These are phyloP conservation scores for Aporophyla nigra DNA, from an alignment of 2,888 invertebrate genomes.

Conservation along the genomic window DNA sequence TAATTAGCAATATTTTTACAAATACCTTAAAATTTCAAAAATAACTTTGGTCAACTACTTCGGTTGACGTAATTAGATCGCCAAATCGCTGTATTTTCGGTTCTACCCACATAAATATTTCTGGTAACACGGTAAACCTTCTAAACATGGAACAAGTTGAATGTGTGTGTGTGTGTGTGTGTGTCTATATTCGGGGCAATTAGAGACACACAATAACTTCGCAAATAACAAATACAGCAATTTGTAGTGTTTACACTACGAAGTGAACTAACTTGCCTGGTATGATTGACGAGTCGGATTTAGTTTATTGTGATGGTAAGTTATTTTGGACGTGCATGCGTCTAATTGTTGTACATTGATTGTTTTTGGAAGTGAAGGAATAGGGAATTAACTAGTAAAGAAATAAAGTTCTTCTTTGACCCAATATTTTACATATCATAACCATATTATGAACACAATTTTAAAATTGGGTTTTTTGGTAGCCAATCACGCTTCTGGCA, in stretches of 20 bases:
- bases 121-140: slow-evolving; percentile 16
- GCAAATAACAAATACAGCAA: slow-evolving; percentile 16
- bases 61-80: too few relatives aligned
- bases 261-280: background rate
- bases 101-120: background rate
- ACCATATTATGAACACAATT: too few relatives aligned
- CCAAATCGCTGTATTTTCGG: slow-evolving; percentile 2
- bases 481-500: too few relatives aligned
- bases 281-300: background rate
- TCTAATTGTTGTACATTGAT: too few relatives aligned
- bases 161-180: background rate
- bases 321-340: background rate
- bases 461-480: too few relatives aligned
- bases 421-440: too few relatives aligned
- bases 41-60: too few relatives aligned
- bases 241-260: slow-evolving; percentile 21
- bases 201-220: slow-evolving; percentile 10
- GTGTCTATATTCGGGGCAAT: slow-evolving; percentile 27
- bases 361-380: background rate
- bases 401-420: too few relatives aligned
- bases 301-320: background rate
- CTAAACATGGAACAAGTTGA: slow-evolving; percentile 1
- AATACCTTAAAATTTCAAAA: too few relatives aligned
- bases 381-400: background rate
- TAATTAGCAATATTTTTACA: too few relatives aligned